Evolutionary conservation across 2,888 invertebrate species (phyloP), one percentile per base, ranked within the genome.

Genomic region (Asteroscopus sphinx): DNA sequence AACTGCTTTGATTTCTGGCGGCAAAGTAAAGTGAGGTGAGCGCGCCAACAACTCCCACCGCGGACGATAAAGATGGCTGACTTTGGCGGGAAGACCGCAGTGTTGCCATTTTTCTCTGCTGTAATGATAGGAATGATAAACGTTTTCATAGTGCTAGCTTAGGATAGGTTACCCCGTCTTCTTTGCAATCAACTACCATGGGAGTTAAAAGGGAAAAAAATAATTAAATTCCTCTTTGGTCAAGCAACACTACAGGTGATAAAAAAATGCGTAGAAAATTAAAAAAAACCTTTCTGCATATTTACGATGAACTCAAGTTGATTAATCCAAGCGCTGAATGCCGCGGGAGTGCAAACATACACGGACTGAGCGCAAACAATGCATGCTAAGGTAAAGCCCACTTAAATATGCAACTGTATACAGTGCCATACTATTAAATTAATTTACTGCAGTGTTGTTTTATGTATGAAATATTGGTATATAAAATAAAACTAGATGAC

Each of bases 271-370:
- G 8, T 16, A 33, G 15, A 36, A n/a, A n/a, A 47, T 28, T 21
- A 2, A 39, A 51, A 26, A 59, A 53, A 44, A 4, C 1, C 12
- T 33, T 35, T 36, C 13, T 46, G 35, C 52, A 53, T 47, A 45
- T 63, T 59, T 32, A 33, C 56, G 59, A 68, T 75, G 71, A 75
- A 45, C 65, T 60, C 44, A 71, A 79, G 69, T 77, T 78, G 77
- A 83, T 80, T 82, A 81, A 79, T 76, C 72, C 66, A 39, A 57
- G 58, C 66, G 17, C 59, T 55, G 71, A 62, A 8, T 39, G 65
- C 76, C 68, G 40, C 56, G 56, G 65, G 66, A 26, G 37, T 36
- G 61, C 53, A 62, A 68, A 70, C 61, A 76, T 11, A 57, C 47
- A 41, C 35, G 44, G 60, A 32, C 35, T 49, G 55, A 45, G 46